Conservation (phyloP, 2,797 vertebrate genomes). For the Rhynchotus rufescens region DNA sequence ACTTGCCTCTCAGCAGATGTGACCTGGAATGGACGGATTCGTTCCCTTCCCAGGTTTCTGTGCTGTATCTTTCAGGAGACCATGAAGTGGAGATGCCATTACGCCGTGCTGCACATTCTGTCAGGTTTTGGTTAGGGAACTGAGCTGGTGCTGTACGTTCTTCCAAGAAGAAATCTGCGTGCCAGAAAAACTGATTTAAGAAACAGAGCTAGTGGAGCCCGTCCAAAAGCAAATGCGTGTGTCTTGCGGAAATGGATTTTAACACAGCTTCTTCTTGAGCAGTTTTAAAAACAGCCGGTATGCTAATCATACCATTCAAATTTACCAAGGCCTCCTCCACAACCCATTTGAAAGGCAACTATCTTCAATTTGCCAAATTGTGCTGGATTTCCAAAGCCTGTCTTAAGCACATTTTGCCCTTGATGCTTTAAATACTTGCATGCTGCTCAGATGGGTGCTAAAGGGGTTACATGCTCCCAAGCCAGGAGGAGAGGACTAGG, state of each 20-base stretch:
- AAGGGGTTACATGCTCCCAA: background rate
- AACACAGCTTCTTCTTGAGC: conserved; percentile 69
- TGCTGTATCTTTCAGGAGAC: conserved; percentile 22
- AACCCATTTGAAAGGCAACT: conserved; percentile 60
- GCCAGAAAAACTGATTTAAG: conserved; percentile 71
- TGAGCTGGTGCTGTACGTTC: conserved; percentile 58
- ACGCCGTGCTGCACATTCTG: conserved; percentile 64
- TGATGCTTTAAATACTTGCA: background rate
- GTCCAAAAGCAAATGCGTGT: conserved; percentile 67
- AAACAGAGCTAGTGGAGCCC: conserved; percentile 69
- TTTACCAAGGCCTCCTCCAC: conserved; percentile 73
- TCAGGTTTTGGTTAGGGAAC: conserved; percentile 65
- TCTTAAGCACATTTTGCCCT: conserved; percentile 59
- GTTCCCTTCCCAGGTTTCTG: conserved; percentile 28
- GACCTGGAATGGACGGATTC: conserved; percentile 1
- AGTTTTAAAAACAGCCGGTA: conserved; percentile 73
- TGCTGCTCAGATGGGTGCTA: conserved; percentile 32
- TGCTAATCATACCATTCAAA: conserved; percentile 70
- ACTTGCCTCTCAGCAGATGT: background rate
- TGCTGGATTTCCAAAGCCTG: conserved; percentile 64
- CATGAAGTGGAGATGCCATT: conserved; percentile 30
- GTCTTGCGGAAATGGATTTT: conserved; percentile 73
- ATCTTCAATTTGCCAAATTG: conserved; percentile 56
- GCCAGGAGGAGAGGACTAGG: background rate
- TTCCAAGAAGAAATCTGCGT: conserved; percentile 62